These are phyloP conservation scores for Colletes collaris DNA, from an alignment of 2,888 invertebrate species.

Conservation along the genomic window DNA sequence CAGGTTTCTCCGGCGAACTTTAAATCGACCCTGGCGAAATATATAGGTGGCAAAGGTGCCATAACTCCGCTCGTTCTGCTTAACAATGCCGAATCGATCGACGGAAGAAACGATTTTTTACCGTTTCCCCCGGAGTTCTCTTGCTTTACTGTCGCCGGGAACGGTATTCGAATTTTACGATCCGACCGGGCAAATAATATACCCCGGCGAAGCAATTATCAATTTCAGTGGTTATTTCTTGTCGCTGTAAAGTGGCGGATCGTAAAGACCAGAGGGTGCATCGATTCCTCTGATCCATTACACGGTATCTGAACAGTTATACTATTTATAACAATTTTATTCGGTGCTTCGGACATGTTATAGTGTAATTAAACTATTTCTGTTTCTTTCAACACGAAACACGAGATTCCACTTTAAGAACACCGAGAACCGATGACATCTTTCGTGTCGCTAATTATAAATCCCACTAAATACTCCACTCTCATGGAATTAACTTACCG, in stretches of 20 bases:
- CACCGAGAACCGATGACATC: too few relatives aligned
- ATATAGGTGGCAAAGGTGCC: slow-evolving; percentile 53
- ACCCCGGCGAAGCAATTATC: slow-evolving; percentile 29
- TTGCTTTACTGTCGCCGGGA: background rate
- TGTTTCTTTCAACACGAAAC: too few relatives aligned
- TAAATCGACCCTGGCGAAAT: slow-evolving; percentile 53
- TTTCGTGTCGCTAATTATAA: too few relatives aligned
- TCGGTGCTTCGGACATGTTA: too few relatives aligned
- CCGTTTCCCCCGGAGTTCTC: background rate
- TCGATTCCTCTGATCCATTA: background rate
- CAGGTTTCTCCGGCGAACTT: slow-evolving; percentile 52
- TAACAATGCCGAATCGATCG: slow-evolving; percentile 53
- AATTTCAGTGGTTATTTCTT: slow-evolving; percentile 12
- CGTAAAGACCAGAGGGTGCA: background rate
- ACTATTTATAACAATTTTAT: too few relatives aligned
- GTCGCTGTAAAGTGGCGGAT: background rate
- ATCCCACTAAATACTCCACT: too few relatives aligned
- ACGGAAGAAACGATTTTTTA: slow-evolving; percentile 39
- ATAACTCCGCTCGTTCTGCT: slow-evolving; percentile 60
- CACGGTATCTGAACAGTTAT: background rate
- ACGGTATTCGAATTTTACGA: slow-evolving; percentile 19
- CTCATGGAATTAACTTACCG: background rate
- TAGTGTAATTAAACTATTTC: too few relatives aligned
- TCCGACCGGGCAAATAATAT: slow-evolving; percentile 17
- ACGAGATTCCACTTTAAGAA: too few relatives aligned